Conservation (phyloP, 2,888 invertebrate species). For the Lycophotia porphyrea region DNA sequence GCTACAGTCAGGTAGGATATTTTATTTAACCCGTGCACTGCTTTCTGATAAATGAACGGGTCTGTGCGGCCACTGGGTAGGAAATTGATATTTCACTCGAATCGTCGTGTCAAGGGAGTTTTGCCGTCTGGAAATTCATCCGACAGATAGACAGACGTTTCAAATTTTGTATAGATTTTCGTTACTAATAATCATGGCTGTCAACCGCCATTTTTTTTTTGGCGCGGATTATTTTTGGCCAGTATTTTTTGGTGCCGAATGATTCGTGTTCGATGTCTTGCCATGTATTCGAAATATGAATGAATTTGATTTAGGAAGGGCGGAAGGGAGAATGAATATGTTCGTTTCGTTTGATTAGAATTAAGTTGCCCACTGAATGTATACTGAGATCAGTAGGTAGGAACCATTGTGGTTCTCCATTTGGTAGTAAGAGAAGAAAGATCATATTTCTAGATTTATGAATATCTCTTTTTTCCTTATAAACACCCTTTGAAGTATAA, state of each 20-base stretch:
- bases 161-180: constrained; percentile 61
- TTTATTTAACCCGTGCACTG: constrained; percentile 73
- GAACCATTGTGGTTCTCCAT: not conserved
- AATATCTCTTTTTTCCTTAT: not conserved
- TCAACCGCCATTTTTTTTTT: constrained; percentile 7
- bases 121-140: constrained; percentile 64
- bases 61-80: constrained; percentile 76
- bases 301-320: constrained; percentile 19
- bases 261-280: not conserved
- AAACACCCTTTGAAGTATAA: not conserved
- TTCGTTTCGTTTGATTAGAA: constrained; percentile 22
- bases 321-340: constrained; percentile 19
- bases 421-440: not conserved
- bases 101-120: constrained; percentile 69
- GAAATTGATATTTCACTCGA: constrained; percentile 86
- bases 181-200: constrained; percentile 42
- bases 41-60: constrained; percentile 80
- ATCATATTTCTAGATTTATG: not conserved
- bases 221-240: not conserved
- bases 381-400: not conserved
- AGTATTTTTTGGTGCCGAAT: not conserved
- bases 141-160: constrained; percentile 62
- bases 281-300: constrained; percentile 21
- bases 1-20: constrained; percentile 60
- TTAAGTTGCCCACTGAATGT: constrained; percentile 9